A percentile compares a stretch with the other conserved stretches of the same genome.
Evolutionary conservation across 23 tunicate genomes (phyloP).

Genomic region (Trididemnum miniatum): DNA sequence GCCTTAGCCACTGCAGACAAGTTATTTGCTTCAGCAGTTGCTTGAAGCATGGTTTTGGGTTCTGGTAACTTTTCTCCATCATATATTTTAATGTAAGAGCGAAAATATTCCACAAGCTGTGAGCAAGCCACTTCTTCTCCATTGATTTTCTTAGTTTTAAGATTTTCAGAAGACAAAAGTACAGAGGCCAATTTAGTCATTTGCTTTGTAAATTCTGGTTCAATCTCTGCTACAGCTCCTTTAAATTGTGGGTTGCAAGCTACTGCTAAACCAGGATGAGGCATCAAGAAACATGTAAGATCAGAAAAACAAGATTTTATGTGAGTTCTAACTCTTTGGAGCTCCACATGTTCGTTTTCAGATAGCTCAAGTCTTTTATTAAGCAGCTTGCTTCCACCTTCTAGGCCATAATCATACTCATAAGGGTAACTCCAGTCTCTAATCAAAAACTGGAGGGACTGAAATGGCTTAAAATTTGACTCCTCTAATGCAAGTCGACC

Average conservation of each 20-base stretch:
- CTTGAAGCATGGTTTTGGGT: conserved; percentile 80
- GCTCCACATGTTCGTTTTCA: conserved; percentile 64
- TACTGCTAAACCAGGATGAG: conserved; percentile 84
- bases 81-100: conserved; percentile 74
- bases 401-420: conserved; percentile 70
- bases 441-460: conserved; percentile 76
- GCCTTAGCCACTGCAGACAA: conserved; percentile 73
- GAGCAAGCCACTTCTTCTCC: conserved; percentile 56
- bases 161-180: conserved; percentile 51
- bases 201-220: conserved; percentile 50
- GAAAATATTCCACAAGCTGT: conserved; percentile 62
- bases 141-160: conserved; percentile 62
- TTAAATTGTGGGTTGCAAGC: conserved; percentile 67
- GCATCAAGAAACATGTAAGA: conserved; percentile 72
- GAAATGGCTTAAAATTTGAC: conserved; percentile 72
- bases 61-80: conserved; percentile 81
- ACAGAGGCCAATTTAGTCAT: conserved; percentile 49
- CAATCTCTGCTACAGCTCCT: conserved; percentile 75
- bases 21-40: conserved; percentile 81
- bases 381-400: conserved; percentile 49
- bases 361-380: conserved; percentile 48
- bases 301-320: conserved; percentile 67
- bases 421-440: conserved; percentile 94
- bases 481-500: conserved; percentile 78
- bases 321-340: conserved; percentile 71